These are phyloP conservation scores for Metalampra italica DNA, from an alignment of 2,888 invertebrate species.

Conservation along the genomic window DNA sequence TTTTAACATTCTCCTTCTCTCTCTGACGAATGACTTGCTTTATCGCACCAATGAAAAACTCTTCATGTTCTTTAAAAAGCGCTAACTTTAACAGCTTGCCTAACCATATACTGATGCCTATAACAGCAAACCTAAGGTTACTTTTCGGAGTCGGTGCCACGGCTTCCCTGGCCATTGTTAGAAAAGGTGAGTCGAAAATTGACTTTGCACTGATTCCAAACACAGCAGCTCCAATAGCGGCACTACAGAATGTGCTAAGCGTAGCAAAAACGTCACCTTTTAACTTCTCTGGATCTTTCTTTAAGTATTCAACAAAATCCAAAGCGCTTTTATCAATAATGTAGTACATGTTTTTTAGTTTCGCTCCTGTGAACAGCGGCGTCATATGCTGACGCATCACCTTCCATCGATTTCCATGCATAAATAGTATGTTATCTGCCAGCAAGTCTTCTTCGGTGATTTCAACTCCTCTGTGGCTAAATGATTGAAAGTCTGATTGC, in stretches of 20 bases:
- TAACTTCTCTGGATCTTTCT: constrained; percentile 31
- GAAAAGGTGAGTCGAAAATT: constrained; percentile 48
- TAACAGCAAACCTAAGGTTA: constrained; percentile 20
- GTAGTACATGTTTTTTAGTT: constrained; percentile 39
- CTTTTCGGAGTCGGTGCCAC: constrained; percentile 11
- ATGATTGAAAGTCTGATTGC: constrained; percentile 25
- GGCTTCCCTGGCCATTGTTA: constrained; percentile 12
- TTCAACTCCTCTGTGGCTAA: constrained; percentile 24
- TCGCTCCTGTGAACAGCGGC: constrained; percentile 36
- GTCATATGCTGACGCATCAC: constrained; percentile 34
- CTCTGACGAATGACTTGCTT: constrained; percentile 43
- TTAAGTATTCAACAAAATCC: constrained; percentile 26
- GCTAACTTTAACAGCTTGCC: constrained; percentile 31
- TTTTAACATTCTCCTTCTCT: constrained; percentile 33
- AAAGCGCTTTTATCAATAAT: constrained; percentile 32
- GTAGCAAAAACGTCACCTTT: constrained; percentile 24
- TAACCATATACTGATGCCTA: constrained; percentile 14
- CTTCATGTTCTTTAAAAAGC: constrained; percentile 37
- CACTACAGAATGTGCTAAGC: constrained; percentile 23
- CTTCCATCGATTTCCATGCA: constrained; percentile 27
- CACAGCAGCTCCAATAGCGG: constrained; percentile 38
- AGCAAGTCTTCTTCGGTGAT: constrained; percentile 18
- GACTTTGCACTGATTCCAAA: constrained; percentile 45
- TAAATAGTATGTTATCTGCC: constrained; percentile 24
- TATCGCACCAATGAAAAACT: constrained; percentile 46